Conservation (phyloP, 2,113 vertebrate genomes). For the Grus americana region DNA sequence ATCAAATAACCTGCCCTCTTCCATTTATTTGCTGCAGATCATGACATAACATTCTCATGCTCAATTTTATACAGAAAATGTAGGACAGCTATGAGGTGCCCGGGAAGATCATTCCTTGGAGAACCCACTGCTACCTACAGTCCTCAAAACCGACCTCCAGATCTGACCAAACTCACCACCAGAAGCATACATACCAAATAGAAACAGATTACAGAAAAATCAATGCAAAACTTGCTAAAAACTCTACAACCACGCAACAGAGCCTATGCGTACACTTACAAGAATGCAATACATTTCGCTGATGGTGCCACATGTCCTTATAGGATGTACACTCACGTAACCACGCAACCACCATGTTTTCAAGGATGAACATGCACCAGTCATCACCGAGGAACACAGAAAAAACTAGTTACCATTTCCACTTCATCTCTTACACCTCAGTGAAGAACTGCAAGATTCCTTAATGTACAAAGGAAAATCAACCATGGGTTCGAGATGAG, state of each 20-base stretch:
- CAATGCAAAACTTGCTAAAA: neutral
- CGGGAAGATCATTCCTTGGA: neutral
- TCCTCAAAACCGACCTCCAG: neutral
- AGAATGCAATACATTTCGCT: fast-evolving
- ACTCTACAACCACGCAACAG: neutral
- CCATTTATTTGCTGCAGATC: neutral
- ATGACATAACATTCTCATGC: neutral
- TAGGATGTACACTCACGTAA: neutral
- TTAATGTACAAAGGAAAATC: neutral
- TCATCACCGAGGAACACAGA: neutral
- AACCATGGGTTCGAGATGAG: neutral
- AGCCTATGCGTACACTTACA: neutral
- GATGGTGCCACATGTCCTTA: neutral
- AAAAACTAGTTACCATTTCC: neutral
- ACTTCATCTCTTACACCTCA: neutral
- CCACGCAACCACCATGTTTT: neutral
- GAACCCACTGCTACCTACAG: neutral
- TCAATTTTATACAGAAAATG: neutral
- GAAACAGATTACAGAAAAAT: neutral
- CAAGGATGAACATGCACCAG: neutral
- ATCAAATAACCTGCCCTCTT: neutral
- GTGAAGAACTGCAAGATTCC: neutral
- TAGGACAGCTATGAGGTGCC: neutral
- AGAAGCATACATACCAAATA: neutral
- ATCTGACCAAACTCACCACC: neutral